These are phyloP conservation scores for Apogon talboti DNA, from an alignment of 2,797 vertebrate species.

Conservation along the genomic window DNA sequence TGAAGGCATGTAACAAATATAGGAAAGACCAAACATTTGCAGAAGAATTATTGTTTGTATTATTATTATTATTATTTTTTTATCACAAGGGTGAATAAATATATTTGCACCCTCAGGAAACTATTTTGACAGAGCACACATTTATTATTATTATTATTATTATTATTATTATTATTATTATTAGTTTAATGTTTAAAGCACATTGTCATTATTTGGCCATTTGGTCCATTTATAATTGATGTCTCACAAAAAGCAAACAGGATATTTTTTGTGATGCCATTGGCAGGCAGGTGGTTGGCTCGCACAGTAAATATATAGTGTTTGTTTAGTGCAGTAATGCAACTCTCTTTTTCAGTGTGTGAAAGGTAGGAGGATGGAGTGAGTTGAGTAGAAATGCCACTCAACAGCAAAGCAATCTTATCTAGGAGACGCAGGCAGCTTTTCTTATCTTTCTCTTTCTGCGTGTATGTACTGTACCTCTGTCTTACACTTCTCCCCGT, in stretches of 20 bases:
- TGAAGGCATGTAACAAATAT: constrained; percentile 16
- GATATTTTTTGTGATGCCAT: neutral
- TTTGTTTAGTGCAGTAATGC: constrained; percentile 37
- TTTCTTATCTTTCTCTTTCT: constrained; percentile 33
- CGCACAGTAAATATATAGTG: constrained; percentile 17
- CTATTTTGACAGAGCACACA: no score
- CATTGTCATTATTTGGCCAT: constrained; percentile 20
- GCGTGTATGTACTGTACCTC: constrained; percentile 14
- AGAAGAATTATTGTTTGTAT: neutral
- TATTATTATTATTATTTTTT: no score
- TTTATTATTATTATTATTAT: no score
- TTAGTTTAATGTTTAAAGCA: constrained; percentile 6
- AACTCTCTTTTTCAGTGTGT: constrained; percentile 50
- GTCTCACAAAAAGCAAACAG: constrained; percentile 35
- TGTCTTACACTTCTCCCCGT: constrained; percentile 17
- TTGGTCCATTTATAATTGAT: constrained; percentile 36
- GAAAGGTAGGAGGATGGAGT: constrained; percentile 62
- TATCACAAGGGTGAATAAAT: no score
- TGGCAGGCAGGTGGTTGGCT: constrained; percentile 38
- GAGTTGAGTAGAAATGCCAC: constrained; percentile 66
- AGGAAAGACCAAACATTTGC: constrained; percentile 12
- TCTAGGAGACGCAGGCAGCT: constrained; percentile 72
- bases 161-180: no score
- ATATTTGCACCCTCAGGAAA: no score
- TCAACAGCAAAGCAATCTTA: constrained; percentile 77